phyloP scores from a whole-genome alignment of 2,797 vertebrate genomes.

The Hippopotamyrus pictus region DNA sequence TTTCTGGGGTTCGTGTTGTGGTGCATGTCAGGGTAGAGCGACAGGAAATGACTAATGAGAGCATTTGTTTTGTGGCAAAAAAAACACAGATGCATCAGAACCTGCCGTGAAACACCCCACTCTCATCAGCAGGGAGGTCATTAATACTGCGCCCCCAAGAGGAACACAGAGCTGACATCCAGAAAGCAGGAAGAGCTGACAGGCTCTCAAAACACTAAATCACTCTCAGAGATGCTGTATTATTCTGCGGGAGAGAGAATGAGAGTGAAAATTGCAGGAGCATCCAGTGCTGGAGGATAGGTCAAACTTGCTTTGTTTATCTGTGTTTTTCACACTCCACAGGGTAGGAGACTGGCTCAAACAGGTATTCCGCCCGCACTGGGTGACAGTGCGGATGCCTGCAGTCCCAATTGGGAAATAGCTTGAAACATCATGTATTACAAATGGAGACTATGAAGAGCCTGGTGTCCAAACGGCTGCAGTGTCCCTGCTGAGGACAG shows the following conservation, averaged over 20 bases:
- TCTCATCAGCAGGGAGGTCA: background rate
- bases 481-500: background rate
- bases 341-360: background rate
- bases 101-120: background rate
- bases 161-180: background rate
- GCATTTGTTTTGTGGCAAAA: background rate
- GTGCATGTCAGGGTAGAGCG: background rate
- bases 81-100: background rate
- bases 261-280: background rate
- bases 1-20: background rate
- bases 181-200: background rate
- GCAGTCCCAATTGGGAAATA: slow-evolving; percentile 6
- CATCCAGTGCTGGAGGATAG: background rate
- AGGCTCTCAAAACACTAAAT: background rate
- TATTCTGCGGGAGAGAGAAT: background rate
- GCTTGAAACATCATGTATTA: background rate
- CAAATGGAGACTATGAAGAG: background rate
- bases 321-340: background rate
- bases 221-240: background rate
- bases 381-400: slow-evolving; percentile 25
- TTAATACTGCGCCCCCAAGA: background rate
- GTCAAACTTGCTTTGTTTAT: background rate
- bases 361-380: background rate
- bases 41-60: background rate
- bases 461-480: background rate